These are phyloP conservation scores for Pollicipes pollicipes DNA, from an alignment of 1,140 invertebrate species.

Conservation along the genomic window DNA sequence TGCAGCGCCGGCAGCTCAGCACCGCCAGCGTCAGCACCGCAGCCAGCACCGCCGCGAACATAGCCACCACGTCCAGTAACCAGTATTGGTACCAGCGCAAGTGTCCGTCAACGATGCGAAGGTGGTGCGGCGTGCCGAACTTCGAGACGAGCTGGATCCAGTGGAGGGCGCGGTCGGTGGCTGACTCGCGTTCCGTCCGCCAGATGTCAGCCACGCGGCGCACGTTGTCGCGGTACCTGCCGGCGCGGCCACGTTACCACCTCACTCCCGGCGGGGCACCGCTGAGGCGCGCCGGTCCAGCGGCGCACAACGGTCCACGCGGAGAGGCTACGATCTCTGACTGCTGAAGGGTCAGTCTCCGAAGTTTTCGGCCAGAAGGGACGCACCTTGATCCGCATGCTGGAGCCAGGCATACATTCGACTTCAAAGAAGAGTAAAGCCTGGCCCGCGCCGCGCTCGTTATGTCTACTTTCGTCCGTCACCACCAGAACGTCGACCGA, in stretches of 20 bases:
- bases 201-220: constrained; percentile 9
- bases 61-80: constrained; percentile 11
- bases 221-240: constrained; percentile 15
- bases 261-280: neutral
- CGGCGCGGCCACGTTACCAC: neutral
- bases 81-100: constrained; percentile 18
- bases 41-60: constrained; percentile 6
- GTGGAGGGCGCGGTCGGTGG: constrained; percentile 15
- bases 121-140: constrained; percentile 13
- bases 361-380: neutral
- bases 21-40: too few species aligned
- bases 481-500: too few species aligned
- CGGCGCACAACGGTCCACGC: too few species aligned
- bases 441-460: too few species aligned
- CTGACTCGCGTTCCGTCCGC: constrained; percentile 5
- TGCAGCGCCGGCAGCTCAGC: too few species aligned
- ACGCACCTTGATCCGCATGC: neutral
- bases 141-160: constrained; percentile 16
- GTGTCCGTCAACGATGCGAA: constrained; percentile 15
- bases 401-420: too few species aligned
- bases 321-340: neutral
- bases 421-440: too few species aligned
- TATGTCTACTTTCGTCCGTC: too few species aligned
- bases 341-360: too few species aligned
- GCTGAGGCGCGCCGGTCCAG: neutral